phyloP scores from a whole-genome alignment of 2,113 vertebrate species.

The Myiopsitta monachus region DNA sequence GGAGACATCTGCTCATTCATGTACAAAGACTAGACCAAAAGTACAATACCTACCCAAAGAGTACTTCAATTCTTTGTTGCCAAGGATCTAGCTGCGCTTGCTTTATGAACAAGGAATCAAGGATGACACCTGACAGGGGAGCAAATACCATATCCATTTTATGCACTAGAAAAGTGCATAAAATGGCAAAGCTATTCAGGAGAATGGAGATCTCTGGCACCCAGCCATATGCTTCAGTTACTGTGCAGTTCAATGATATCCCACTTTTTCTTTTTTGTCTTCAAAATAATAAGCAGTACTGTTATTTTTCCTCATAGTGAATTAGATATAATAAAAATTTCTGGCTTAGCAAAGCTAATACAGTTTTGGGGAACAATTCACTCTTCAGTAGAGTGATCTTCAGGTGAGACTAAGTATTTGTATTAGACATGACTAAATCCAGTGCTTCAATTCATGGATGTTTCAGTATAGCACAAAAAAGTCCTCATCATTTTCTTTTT shows the following conservation, averaged over 20 bases:
- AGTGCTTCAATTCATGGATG: not conserved
- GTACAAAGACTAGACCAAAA: not conserved
- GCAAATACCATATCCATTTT: not conserved
- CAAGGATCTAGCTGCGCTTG: not conserved
- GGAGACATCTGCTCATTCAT: rapidly evolving
- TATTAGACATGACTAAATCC: constrained; percentile 3
- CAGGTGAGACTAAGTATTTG: not conserved
- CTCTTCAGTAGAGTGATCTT: not conserved
- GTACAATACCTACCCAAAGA: not conserved
- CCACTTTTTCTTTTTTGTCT: not conserved
- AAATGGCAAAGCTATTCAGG: not conserved
- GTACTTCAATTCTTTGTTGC: not conserved
- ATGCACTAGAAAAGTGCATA: not conserved
- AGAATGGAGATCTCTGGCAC: not conserved
- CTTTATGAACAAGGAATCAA: not conserved
- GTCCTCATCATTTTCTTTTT: not conserved
- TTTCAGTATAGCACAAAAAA: not conserved
- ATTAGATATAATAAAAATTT: constrained; percentile 7
- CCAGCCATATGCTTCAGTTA: not conserved
- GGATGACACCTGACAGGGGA: not conserved
- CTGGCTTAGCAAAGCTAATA: not conserved
- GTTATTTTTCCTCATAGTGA: not conserved
- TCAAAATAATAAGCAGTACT: not conserved
- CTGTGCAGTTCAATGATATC: not conserved
- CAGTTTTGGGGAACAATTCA: not conserved